Conservation (phyloP, 1,140 invertebrate genomes). For the Cotesia typhae region DNA sequence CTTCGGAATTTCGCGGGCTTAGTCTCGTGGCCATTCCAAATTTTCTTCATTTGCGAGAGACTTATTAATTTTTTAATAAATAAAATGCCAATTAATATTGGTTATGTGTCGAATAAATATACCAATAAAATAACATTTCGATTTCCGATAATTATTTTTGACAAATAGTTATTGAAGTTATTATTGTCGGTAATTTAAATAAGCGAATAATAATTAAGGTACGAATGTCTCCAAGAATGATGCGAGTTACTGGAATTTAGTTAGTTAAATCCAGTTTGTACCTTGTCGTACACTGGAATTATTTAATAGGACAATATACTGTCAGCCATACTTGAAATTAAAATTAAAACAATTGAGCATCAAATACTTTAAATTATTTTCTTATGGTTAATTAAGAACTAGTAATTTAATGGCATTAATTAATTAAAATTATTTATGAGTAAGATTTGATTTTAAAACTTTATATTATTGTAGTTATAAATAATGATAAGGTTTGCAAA, state of each 20-base stretch:
- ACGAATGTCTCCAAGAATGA: slow-evolving; percentile 29
- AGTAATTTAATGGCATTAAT: background rate
- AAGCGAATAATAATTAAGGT: background rate
- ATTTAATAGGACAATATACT: slow-evolving; percentile 42
- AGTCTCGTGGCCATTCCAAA: slow-evolving; percentile 71
- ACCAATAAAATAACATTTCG: too few relatives aligned
- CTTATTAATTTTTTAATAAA: background rate
- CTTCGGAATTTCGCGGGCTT: slow-evolving; percentile 79
- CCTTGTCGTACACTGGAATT: slow-evolving; percentile 40
- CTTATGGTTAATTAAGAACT: background rate
- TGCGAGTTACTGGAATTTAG: slow-evolving; percentile 54
- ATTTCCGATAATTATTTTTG: too few relatives aligned
- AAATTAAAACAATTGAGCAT: slow-evolving; percentile 12
- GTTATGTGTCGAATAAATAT: slow-evolving; percentile 1
- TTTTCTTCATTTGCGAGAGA: slow-evolving; percentile 52
- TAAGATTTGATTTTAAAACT: too few relatives aligned
- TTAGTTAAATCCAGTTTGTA: slow-evolving; percentile 48
- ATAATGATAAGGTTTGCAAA: too few relatives aligned
- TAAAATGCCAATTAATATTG: slow-evolving; percentile 11
- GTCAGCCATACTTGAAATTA: slow-evolving; percentile 17
- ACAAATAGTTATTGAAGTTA: too few relatives aligned
- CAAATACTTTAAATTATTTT: background rate
- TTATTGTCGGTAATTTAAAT: background rate
- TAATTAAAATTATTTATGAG: too few relatives aligned
- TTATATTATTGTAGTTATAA: too few relatives aligned